Conservation (phyloP, 2,113 vertebrate species). For the Chionodraco myersi region DNA sequence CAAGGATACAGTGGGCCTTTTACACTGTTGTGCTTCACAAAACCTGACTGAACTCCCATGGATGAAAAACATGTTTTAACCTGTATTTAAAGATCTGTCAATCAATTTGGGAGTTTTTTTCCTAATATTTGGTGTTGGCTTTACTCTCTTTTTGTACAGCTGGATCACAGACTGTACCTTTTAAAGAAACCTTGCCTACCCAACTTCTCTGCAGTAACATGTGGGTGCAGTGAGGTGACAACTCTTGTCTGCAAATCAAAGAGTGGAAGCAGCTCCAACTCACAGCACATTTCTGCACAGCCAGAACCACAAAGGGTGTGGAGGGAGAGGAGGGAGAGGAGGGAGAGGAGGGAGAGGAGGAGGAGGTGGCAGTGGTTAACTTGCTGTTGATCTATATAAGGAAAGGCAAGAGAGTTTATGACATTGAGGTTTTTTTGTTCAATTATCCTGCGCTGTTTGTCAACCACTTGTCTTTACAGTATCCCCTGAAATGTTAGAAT, state of each 20-base stretch:
- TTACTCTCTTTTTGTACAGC: not conserved
- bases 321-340: constrained; percentile 48
- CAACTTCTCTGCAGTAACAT: constrained; percentile 7
- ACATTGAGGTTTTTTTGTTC: constrained; percentile 57
- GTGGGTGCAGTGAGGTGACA: constrained; percentile 29
- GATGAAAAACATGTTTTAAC: not conserved
- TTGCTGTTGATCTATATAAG: constrained; percentile 64
- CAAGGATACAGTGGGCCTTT: not conserved
- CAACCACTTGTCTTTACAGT: not conserved
- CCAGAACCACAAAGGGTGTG: constrained; percentile 77
- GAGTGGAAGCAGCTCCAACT: constrained; percentile 39
- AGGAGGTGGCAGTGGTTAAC: constrained; percentile 65
- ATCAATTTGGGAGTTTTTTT: not conserved
- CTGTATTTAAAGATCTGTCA: not conserved
- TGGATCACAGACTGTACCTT: constrained; percentile 15
- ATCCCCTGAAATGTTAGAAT: not conserved
- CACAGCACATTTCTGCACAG: constrained; percentile 54
- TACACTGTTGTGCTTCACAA: not conserved
- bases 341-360: constrained; percentile 29
- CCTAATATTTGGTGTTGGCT: not conserved
- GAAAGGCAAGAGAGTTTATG: constrained; percentile 45
- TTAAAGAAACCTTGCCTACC: not conserved
- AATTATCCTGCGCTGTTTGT: constrained; percentile 36
- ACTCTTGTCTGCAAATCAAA: constrained; percentile 56
- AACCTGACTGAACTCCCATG: not conserved